phyloP scores from a whole-genome alignment of 1,140 invertebrate genomes.

The Pseudobourletiella spinata region DNA sequence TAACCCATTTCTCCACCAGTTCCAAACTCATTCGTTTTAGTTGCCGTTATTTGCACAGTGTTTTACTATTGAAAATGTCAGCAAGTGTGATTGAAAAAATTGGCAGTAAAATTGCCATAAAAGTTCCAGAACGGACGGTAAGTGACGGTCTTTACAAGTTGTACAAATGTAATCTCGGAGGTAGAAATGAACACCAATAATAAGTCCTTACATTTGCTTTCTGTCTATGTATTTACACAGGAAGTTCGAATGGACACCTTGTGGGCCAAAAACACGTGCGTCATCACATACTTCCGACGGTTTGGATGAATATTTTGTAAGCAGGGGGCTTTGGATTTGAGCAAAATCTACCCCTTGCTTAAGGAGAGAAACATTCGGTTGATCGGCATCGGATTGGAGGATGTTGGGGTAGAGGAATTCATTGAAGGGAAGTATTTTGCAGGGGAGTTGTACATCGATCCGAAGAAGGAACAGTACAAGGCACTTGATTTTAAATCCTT shows the following conservation, averaged over 20 bases:
- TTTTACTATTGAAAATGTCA: too few species aligned
- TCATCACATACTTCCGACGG: conserved; percentile 55
- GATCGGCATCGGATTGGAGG: conserved; percentile 55
- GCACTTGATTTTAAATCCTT: conserved; percentile 51
- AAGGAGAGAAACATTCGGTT: conserved; percentile 50
- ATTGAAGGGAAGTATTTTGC: conserved; percentile 52
- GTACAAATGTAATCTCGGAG: too few species aligned
- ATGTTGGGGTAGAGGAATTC: conserved; percentile 53
- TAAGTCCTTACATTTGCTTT: too few species aligned
- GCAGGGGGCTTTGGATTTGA: conserved; percentile 52
- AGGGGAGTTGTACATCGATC: conserved; percentile 54
- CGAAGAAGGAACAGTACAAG: conserved; percentile 50
- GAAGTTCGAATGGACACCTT: conserved; percentile 42
- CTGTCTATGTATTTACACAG: too few species aligned
- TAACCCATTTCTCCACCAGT: too few species aligned
- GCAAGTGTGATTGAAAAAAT: background rate
- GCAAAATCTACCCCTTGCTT: conserved; percentile 50
- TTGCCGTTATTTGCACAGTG: too few species aligned
- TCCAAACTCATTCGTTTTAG: too few species aligned
- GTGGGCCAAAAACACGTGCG: conserved; percentile 43
- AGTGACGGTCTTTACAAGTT: too few species aligned
- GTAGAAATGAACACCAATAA: too few species aligned
- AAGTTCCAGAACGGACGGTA: background rate
- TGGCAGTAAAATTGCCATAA: background rate
- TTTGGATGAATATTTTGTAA: conserved; percentile 60